Evolutionary conservation across 2,888 invertebrate species (phyloP).

Genomic region (Cinara cedri): DNA sequence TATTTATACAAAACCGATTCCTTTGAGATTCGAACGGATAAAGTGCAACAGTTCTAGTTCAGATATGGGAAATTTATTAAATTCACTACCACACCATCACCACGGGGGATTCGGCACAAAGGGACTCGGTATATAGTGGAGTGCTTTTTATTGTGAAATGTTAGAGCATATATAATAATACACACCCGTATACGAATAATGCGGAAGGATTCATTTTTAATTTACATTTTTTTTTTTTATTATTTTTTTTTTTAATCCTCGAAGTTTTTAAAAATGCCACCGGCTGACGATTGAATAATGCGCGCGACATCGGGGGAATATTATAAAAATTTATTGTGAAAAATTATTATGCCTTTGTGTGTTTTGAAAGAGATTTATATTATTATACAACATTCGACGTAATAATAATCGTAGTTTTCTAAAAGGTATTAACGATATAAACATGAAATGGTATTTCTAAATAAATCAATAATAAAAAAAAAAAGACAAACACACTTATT

Average conservation of each 20-base stretch:
- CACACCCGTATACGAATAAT: not conserved
- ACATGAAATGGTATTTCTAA: not conserved
- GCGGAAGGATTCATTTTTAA: slow-evolving; percentile 2
- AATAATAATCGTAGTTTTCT: not conserved
- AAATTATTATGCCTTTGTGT: not conserved
- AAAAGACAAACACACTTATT: too few relatives aligned
- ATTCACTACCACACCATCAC: slow-evolving; percentile 1
- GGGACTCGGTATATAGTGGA: not conserved
- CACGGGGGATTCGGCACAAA: slow-evolving; percentile 26
- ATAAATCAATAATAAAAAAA: not conserved
- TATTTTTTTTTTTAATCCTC: not conserved
- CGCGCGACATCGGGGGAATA: not conserved
- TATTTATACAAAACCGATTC: slow-evolving; percentile 41
- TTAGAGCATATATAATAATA: not conserved
- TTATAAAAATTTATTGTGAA: not conserved
- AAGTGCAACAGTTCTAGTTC: slow-evolving; percentile 45
- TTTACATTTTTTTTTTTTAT: slow-evolving; percentile 1
- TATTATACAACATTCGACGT: not conserved
- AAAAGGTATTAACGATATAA: too few relatives aligned
- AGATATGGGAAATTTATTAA: slow-evolving; percentile 48
- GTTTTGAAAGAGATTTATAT: not conserved
- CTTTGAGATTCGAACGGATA: slow-evolving; percentile 51
- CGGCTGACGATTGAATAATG: not conserved
- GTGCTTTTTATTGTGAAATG: slow-evolving; percentile 13
- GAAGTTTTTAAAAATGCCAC: not conserved